Conservation (phyloP, 2,888 invertebrate genomes). For the Caenorhabditis sp. region DNA sequence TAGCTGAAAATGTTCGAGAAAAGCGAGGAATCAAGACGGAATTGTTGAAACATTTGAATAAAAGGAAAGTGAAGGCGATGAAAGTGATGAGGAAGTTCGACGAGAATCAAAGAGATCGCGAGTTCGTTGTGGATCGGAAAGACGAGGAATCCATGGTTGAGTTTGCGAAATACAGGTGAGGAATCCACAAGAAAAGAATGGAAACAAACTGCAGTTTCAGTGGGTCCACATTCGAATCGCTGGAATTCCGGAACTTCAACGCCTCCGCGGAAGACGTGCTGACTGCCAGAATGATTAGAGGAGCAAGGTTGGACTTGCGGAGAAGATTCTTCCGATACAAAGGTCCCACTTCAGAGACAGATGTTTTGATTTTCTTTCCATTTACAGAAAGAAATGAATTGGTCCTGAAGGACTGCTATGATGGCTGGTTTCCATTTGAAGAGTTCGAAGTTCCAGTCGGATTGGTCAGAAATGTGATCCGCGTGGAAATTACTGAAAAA, state of each 20-base stretch:
- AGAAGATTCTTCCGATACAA: background rate
- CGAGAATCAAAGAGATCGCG: background rate
- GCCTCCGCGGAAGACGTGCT: background rate
- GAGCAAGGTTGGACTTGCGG: background rate
- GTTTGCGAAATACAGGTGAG: background rate
- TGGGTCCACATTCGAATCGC: background rate
- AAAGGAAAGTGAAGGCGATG: background rate
- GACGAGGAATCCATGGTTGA: background rate
- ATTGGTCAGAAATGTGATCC: background rate
- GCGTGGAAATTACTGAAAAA: no score
- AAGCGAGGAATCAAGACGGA: no score
- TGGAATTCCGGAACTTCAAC: constrained; percentile 6
- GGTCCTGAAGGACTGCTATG: background rate
- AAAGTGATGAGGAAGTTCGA: no score
- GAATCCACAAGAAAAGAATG: background rate
- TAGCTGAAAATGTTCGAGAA: no score
- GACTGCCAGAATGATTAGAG: constrained; percentile 6
- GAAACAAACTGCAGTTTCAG: background rate
- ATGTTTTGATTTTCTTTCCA: background rate
- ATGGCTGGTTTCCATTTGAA: constrained; percentile 27
- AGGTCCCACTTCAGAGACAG: background rate
- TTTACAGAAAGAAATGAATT: background rate
- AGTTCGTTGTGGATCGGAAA: background rate
- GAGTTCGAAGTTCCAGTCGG: background rate
- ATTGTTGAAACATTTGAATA: background rate